Percentiles rank a stretch among this genome's conserved stretches.
Evolutionary conservation across 2,113 vertebrate genomes (phyloP).

Genomic region (Ascaphus truei): DNA sequence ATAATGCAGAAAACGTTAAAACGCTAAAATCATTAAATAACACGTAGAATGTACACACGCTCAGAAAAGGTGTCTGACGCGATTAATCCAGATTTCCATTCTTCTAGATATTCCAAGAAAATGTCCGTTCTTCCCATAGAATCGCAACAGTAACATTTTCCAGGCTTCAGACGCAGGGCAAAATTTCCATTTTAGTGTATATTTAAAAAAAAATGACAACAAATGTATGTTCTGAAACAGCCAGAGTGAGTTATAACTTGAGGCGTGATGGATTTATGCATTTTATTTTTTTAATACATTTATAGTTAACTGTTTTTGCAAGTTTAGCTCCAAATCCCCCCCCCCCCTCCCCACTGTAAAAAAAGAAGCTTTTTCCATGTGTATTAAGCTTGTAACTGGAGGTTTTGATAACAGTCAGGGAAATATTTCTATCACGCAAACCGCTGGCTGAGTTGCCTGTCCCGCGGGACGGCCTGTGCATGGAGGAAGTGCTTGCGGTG

Average conservation of each 20-base stretch:
- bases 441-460: slow-evolving; percentile 30
- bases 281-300: no score
- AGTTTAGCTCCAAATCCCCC: neutral
- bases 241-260: rapidly evolving
- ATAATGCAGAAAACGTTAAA: no score
- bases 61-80: neutral
- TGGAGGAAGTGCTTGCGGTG: slow-evolving; percentile 10
- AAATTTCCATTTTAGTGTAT: slow-evolving; percentile 48
- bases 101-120: slow-evolving; percentile 40
- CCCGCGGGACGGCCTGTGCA: slow-evolving; percentile 29
- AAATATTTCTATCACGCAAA: slow-evolving; percentile 32
- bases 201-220: neutral
- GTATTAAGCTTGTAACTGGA: slow-evolving; percentile 1
- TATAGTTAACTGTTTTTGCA: no score
- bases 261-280: rapidly evolving
- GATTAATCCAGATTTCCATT: slow-evolving; percentile 21
- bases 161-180: slow-evolving; percentile 24
- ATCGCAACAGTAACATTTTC: slow-evolving; percentile 41
- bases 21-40: no score
- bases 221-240: slow-evolving; percentile 14
- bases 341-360: no score
- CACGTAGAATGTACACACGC: no score
- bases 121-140: slow-evolving; percentile 37
- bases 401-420: slow-evolving; percentile 35
- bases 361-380: neutral